A percentile compares a stretch with the other conserved stretches of the same genome.
phyloP scores from a whole-genome alignment of 2,888 invertebrate genomes.

The Hirtodrosophila cameraria region DNA sequence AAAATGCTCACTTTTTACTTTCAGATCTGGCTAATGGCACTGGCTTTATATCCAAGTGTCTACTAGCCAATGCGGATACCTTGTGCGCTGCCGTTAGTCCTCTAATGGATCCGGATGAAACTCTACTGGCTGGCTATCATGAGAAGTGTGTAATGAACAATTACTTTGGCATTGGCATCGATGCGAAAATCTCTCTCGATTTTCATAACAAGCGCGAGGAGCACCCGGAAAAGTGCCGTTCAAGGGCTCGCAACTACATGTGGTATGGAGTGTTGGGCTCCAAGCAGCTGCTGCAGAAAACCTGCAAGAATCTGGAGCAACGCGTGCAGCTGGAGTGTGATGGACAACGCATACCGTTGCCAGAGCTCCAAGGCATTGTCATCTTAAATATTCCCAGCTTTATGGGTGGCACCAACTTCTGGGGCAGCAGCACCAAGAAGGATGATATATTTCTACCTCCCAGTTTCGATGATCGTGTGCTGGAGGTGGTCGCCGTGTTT shows the following conservation, averaged over 20 bases:
- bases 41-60: slow-evolving; percentile 97
- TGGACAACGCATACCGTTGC: slow-evolving; percentile 96
- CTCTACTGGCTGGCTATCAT: slow-evolving; percentile 93
- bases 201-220: slow-evolving; percentile 98
- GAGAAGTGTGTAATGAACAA: slow-evolving; percentile 99
- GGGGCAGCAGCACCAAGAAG: slow-evolving; percentile 96
- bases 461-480: slow-evolving; percentile 96
- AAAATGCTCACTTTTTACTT: neutral
- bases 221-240: slow-evolving; percentile 97
- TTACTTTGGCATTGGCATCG: slow-evolving; percentile 99
- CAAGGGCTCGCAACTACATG: slow-evolving; percentile 97
- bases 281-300: slow-evolving; percentile 93
- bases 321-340: slow-evolving; percentile 98
- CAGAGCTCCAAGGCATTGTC: slow-evolving; percentile 97
- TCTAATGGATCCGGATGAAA: slow-evolving; percentile 96
- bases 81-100: slow-evolving; percentile 98
- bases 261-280: slow-evolving; percentile 93
- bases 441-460: slow-evolving; percentile 96
- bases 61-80: slow-evolving; percentile 97
- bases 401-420: slow-evolving; percentile 99
- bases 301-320: slow-evolving; percentile 98
- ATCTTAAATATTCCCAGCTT: slow-evolving; percentile 98
- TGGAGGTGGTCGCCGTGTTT: slow-evolving; percentile 99
- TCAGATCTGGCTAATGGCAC: slow-evolving; percentile 86
- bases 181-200: slow-evolving; percentile 98